Conservation (phyloP, 2,888 invertebrate genomes). For the Latrodectus hesperus region DNA sequence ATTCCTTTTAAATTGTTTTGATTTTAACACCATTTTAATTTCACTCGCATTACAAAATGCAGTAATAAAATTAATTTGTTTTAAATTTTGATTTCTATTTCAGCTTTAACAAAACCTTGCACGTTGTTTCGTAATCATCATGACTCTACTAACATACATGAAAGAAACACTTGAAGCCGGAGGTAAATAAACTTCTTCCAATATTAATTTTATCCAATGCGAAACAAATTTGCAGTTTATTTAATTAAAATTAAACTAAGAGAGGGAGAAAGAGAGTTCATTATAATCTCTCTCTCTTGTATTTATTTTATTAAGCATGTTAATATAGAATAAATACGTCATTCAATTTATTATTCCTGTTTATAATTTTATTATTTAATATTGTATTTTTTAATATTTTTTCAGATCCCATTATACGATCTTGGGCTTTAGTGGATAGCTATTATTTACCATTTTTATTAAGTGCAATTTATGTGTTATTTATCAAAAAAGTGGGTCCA, state of each 20-base stretch:
- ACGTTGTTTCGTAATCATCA: not conserved
- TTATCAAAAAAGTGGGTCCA: constrained; percentile 81
- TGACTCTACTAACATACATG: constrained; percentile 20
- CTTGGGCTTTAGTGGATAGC: constrained; percentile 71
- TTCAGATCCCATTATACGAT: constrained; percentile 69
- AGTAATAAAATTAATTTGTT: too few species aligned
- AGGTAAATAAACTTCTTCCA: constrained; percentile 8
- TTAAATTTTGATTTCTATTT: not conserved
- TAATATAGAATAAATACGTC: too few species aligned
- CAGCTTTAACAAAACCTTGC: not conserved
- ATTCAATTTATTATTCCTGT: not conserved
- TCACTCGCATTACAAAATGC: too few species aligned
- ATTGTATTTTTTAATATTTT: not conserved
- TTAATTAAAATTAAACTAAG: not conserved
- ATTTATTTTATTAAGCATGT: too few species aligned
- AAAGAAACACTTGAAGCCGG: constrained; percentile 52
- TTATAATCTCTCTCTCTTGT: too few species aligned
- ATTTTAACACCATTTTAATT: too few species aligned
- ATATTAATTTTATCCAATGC: too few species aligned
- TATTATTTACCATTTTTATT: constrained; percentile 70
- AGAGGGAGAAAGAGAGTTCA: too few species aligned
- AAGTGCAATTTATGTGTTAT: constrained; percentile 70
- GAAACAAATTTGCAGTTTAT: not conserved
- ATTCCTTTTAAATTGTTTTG: too few species aligned
- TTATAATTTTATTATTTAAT: not conserved